Base-by-base conservation (phyloP, 1,140 invertebrate species). In the Meloidogyne chitwoodi region DNA sequence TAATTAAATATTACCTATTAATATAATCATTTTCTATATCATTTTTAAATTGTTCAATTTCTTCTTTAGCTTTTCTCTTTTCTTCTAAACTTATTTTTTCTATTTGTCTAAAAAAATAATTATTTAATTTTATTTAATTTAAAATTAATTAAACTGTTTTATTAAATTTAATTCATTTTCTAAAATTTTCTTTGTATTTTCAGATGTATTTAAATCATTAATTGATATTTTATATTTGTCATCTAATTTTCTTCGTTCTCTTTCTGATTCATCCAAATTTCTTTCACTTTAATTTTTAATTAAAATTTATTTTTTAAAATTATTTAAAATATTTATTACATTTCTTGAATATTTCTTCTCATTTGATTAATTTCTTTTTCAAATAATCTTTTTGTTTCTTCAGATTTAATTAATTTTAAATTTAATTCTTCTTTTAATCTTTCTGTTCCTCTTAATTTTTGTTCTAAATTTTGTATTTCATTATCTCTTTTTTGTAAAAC, bases 401-500 rank as follows among this genome's bases (percentile, higher is more conserved):
- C 85, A 62, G 80, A 74, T 44, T 75, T 74, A 68, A 83, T 83
- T 68, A 86, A 83, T 74, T 87, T 87, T 62, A 66, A 75, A 65
- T 80, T 64, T 66, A 83, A 83, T 63, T 86, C 85, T 22, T 38
- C 41, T 27, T 75, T 79, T 76, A 84, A 83, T 44, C 73, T 82
- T 41, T 87, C 85, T 62, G 80, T 77, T 61, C 81, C 81, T 44
- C 80, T 80, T 2, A 86, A 72, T 65, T 84, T 82, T 26, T 82
- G 75, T 74, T 86, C 85, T 66, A 86, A 73, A 61, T 86, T 85
- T 56, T 86, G 78, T 22, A 86, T 84, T 69, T 86, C 85, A 64
- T 85, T 87, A 79, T 87, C 78, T 62, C 87, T 87, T 67, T 86
- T 80, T n/a, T 86, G 79, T 14, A 86, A 38, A 27, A 76, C 78